Percentiles rank a stretch among this genome's conserved stretches.
These are phyloP conservation scores for Odontophorus gujanensis DNA, from an alignment of 2,113 vertebrate species.

Conservation along the genomic window DNA sequence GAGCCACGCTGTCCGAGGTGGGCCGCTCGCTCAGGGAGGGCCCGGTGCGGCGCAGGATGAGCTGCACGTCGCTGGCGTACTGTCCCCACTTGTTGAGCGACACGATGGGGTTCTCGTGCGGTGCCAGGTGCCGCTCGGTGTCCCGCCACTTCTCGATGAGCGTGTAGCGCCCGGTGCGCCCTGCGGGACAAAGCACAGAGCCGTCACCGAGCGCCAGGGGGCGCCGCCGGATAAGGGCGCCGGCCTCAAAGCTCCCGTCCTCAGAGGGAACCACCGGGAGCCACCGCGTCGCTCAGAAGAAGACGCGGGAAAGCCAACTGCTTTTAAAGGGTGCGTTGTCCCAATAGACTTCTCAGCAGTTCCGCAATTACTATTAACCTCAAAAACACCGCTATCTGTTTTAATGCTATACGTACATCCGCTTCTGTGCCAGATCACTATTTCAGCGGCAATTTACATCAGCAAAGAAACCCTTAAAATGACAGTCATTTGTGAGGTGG, in stretches of 20 bases:
- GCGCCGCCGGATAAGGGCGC: neutral
- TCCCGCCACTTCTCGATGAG: neutral
- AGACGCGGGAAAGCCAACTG: neutral
- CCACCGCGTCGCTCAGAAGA: neutral
- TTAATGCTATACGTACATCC: neutral
- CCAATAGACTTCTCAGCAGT: neutral
- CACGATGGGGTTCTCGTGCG: neutral
- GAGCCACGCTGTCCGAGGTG: slow-evolving; percentile 88
- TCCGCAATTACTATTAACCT: neutral
- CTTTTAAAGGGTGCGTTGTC: neutral
- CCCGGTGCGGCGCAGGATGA: slow-evolving; percentile 92
- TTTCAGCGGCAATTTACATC: neutral
- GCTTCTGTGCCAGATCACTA: neutral
- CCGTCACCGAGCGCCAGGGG: neutral
- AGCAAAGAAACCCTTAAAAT: neutral
- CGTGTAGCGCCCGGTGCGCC: neutral
- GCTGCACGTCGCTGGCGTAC: slow-evolving; percentile 95
- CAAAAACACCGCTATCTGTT: neutral
- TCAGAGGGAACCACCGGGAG: neutral
- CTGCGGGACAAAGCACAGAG: neutral
- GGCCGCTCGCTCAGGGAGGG: slow-evolving; percentile 92
- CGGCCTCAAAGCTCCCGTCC: too few species aligned
- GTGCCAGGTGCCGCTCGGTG: neutral
- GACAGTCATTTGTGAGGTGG: neutral
- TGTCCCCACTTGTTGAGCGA: slow-evolving; percentile 93